These are phyloP conservation scores for Penaeus vannamei DNA, from an alignment of 1,140 invertebrate species.

Conservation along the genomic window DNA sequence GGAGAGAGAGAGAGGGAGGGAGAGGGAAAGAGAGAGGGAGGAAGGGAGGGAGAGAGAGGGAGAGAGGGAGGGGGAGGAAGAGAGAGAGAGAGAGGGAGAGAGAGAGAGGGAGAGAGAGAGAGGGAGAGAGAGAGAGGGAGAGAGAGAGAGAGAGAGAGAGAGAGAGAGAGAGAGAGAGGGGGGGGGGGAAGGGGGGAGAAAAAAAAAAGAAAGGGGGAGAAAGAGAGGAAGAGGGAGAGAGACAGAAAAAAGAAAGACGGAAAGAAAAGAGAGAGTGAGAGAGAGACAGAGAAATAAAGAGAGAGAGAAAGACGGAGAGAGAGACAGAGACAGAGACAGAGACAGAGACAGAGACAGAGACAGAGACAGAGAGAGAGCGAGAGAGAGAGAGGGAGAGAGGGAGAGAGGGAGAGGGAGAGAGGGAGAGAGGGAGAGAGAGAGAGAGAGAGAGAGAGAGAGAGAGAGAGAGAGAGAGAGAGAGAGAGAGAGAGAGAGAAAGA, in stretches of 20 bases:
- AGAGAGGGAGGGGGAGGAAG: background rate
- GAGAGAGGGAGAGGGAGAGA: background rate
- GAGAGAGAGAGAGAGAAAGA: background rate
- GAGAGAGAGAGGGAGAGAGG: background rate
- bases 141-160: background rate
- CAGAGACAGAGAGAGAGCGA: background rate
- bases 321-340: background rate
- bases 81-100: background rate
- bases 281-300: background rate
- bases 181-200: background rate
- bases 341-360: background rate
- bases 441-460: background rate
- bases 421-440: background rate
- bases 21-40: background rate
- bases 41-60: background rate
- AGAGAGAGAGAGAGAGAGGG: background rate
- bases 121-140: background rate
- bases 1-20: background rate
- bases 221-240: background rate
- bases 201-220: background rate
- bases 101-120: constrained; percentile 2
- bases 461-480: constrained; percentile 13
- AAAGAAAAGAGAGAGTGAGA: background rate
- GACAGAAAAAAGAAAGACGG: background rate
- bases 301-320: background rate